phyloP scores from a whole-genome alignment of 2,113 vertebrate species.

The Poeciliopsis prolifica region DNA sequence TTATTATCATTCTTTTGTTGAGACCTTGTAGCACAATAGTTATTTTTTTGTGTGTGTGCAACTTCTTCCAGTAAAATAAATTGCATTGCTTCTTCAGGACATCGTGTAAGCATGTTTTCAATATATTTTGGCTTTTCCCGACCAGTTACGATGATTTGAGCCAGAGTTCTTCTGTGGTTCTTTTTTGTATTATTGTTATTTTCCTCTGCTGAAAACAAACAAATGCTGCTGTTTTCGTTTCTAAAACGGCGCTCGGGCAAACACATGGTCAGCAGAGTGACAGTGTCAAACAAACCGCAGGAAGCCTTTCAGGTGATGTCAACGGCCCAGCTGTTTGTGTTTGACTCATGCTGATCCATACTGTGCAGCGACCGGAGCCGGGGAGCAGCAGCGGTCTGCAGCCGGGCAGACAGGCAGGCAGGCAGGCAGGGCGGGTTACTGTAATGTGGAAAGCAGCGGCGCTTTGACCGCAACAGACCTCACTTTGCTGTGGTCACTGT shows the following conservation, averaged over 20 bases:
- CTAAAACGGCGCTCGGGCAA: conserved; percentile 20
- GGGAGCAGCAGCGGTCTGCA: conserved; percentile 16
- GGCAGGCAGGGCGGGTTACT: conserved; percentile 15
- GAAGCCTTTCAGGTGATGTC: conserved; percentile 42
- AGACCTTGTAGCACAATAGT: neutral
- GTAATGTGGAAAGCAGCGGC: conserved; percentile 33
- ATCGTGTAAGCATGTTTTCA: neutral
- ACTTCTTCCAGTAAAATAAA: neutral
- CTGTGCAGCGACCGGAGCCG: conserved; percentile 5
- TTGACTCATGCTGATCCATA: conserved; percentile 44
- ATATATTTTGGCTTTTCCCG: neutral
- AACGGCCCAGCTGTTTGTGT: conserved; percentile 46
- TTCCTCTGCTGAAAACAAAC: neutral
- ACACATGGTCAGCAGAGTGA: conserved; percentile 21
- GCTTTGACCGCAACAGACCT: conserved; percentile 16
- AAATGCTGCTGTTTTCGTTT: neutral
- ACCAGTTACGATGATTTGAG: neutral
- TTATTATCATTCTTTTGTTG: too few relatives aligned
- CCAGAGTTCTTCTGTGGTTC: neutral
- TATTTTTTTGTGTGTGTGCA: neutral
- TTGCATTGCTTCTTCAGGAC: neutral
- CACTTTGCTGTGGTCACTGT: conserved; percentile 18
- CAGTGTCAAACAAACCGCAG: conserved; percentile 28
- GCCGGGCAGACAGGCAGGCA: neutral
- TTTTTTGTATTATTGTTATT: too few relatives aligned